phyloP scores from a whole-genome alignment of 2,888 invertebrate species.

The Tachina fera region DNA sequence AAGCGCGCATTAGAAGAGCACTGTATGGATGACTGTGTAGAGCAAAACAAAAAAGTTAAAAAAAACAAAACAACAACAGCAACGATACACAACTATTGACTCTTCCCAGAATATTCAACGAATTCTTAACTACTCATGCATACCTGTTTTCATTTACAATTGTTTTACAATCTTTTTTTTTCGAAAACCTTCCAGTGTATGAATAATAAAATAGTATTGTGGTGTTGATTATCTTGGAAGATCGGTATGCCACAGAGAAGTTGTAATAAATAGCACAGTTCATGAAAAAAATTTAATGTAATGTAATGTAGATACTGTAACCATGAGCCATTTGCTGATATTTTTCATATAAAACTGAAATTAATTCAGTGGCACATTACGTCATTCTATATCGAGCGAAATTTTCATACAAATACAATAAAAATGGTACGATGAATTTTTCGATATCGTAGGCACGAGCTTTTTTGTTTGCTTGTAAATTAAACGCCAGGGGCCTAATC shows the following conservation, averaged over 20 bases:
- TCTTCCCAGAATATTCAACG: conserved; percentile 47
- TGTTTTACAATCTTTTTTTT: conserved; percentile 27
- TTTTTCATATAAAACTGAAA: too few species aligned
- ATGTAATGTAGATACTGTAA: too few species aligned
- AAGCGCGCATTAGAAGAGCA: conserved; percentile 67
- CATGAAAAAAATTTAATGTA: background rate
- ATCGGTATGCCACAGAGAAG: conserved; percentile 59
- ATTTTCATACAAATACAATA: too few species aligned
- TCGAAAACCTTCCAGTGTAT: conserved; percentile 33
- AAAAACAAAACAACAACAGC: conserved; percentile 34
- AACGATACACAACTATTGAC: background rate
- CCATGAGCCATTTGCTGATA: too few species aligned
- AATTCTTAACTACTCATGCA: background rate
- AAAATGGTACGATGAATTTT: background rate
- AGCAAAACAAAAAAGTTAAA: conserved; percentile 46
- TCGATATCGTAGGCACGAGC: too few species aligned
- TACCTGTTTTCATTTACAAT: conserved; percentile 52
- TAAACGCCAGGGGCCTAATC: too few species aligned
- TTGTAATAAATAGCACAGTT: conserved; percentile 25
- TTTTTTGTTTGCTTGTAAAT: too few species aligned
- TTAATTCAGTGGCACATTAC: background rate
- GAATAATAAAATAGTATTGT: conserved; percentile 56
- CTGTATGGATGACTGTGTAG: conserved; percentile 11
- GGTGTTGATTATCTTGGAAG: conserved; percentile 61
- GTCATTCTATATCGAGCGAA: too few species aligned